Evolutionary conservation across 2,888 invertebrate genomes (phyloP), one percentile per base, ranked within the genome.

Genomic region (Eupelmus urozonus): DNA sequence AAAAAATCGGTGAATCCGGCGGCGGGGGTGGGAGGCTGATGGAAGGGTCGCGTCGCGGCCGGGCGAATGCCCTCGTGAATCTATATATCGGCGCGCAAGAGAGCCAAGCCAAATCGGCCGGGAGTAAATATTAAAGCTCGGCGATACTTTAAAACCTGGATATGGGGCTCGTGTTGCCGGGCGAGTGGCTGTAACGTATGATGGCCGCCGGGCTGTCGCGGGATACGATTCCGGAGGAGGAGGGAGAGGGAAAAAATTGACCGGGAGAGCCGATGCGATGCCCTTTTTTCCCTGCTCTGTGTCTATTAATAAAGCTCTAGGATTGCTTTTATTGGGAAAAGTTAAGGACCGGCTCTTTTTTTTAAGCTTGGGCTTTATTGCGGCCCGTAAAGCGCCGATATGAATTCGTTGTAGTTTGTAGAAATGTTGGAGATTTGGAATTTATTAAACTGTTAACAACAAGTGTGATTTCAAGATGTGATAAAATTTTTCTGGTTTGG

Each of bases 101-200:
- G 34, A 7, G 59, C 20, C 34, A 18, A 16, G 65, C 71, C 66
- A 71, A 77, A 78, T 78, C 66, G 77, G 27, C 67, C 62, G 77
- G 18, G 67, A 60, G 77, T 72, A 78, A 78, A 78, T 78, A 78
- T 65, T 65, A 71, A 77, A 77, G 75, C 65, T 63, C 20, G 13
- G 49, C 63, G 40, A 70, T 76, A 65, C 63, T 76, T 63, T 49
- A 23, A 76, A 70, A n/a, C n/a, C 40, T 49, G 63, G 55, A 40
- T 45, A 25, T 53, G 69, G 25, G 27, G 42, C 18, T 13, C 40
- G 23, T 23, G 18, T 40, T 27, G 4, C 42, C 2, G 27, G 1
- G 70, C 18, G 72, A 5, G 55, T 4, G 9, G 51, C n/a, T 23
- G 40, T 67, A 27, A 69, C 62, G 20, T 62, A 75, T 53, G 53